phyloP scores from a whole-genome alignment of 2,888 invertebrate species.

The Yponomeuta malinellus region DNA sequence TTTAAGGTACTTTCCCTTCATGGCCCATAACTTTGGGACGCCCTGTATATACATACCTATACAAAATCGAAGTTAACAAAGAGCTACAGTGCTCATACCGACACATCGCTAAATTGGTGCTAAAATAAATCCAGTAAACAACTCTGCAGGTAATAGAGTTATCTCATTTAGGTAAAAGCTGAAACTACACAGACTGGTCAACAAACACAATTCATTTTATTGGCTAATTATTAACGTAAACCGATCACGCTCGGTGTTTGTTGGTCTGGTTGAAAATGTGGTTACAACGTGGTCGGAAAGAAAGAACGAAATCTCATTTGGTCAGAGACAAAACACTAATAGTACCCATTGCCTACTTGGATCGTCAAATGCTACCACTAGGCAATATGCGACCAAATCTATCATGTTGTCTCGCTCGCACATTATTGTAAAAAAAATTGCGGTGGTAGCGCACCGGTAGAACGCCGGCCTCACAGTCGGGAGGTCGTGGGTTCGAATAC shows the following conservation, averaged over 20 bases:
- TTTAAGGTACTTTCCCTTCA: no score
- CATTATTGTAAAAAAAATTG: no score
- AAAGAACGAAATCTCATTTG: background rate
- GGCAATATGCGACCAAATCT: no score
- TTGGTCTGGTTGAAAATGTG: slow-evolving; percentile 2
- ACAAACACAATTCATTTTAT: slow-evolving; percentile 20
- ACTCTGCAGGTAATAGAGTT: slow-evolving; percentile 14
- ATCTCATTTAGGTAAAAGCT: slow-evolving; percentile 31
- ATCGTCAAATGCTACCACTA: no score
- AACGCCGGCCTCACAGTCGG: no score
- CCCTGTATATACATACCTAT: background rate
- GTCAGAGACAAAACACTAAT: background rate
- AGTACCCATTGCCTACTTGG: background rate
- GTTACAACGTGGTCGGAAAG: background rate
- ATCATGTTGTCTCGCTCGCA: no score
- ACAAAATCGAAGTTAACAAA: background rate
- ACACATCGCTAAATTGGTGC: background rate
- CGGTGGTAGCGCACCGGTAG: no score
- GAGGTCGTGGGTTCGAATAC: no score
- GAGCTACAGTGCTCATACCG: background rate
- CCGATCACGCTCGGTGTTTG: background rate
- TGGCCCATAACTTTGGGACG: no score
- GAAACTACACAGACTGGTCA: slow-evolving; percentile 25
- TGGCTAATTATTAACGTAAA: slow-evolving; percentile 11
- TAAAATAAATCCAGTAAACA: background rate